Conservation (phyloP, 2,888 invertebrate genomes). For the Drosophila crucigera region DNA sequence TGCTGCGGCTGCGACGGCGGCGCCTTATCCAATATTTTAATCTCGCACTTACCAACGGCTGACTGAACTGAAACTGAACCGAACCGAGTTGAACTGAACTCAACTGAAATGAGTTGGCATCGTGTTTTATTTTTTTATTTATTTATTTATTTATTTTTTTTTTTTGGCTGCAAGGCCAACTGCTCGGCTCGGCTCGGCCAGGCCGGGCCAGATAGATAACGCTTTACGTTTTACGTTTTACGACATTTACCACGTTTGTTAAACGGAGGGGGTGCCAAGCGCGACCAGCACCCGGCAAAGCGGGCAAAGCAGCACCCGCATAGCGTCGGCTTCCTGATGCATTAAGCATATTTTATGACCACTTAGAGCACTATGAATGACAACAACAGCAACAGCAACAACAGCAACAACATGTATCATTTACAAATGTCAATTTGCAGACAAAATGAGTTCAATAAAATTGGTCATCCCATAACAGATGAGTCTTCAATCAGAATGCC, state of each 20-base stretch:
- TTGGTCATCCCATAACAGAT: neutral
- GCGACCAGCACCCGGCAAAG: conserved; percentile 27
- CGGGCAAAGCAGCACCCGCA: conserved; percentile 58
- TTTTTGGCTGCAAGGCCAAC: conserved; percentile 41
- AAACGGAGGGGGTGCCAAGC: conserved; percentile 23
- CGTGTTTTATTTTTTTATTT: conserved; percentile 9
- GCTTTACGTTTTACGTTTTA: conserved; percentile 47
- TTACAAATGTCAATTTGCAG: conserved; percentile 23
- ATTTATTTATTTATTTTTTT: neutral
- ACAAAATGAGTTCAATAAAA: conserved; percentile 46
- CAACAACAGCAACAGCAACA: conserved; percentile 14
- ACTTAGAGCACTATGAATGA: conserved; percentile 61
- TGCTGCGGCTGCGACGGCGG: neutral
- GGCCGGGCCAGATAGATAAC: conserved; percentile 43
- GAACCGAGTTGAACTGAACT: conserved; percentile 26
- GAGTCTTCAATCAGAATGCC: neutral
- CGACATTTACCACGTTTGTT: conserved; percentile 50
- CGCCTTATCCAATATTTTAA: conserved; percentile 75
- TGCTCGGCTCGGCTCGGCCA: conserved; percentile 18
- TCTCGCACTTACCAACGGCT: conserved; percentile 75
- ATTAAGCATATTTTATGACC: conserved; percentile 80
- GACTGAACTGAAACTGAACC: conserved; percentile 35
- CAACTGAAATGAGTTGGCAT: conserved; percentile 35
- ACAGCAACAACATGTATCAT: conserved; percentile 21
- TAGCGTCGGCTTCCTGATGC: conserved; percentile 74